Base-by-base conservation (phyloP, 2,888 invertebrate species). In the Drosophila tripunctata region DNA sequence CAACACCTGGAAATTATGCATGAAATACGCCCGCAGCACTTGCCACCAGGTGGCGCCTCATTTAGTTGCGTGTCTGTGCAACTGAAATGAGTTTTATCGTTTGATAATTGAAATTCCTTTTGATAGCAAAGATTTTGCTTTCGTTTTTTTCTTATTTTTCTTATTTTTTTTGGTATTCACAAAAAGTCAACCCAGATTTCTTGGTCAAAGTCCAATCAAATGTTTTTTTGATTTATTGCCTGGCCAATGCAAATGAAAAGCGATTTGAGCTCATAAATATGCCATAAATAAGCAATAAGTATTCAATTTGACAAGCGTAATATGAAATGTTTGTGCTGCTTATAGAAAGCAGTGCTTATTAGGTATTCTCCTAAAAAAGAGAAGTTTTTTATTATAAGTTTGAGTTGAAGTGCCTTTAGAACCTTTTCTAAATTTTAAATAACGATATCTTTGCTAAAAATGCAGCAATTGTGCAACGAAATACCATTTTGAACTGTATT, bases 81-180 rank as follows among this genome's bases (percentile, higher is more conserved):
- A 41, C 40, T 55, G 41, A 72, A 75, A 75, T 75, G 77, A 77
- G 73, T 56, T 73, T 68, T 56, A 27, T 58, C 21, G 50, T 47
- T 44, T 45, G 38, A 55, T 75, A 76, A 75, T 75, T 75, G 75
- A 75, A 75, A 75, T 75, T 72, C 60, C 77, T 74, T 60, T 70
- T 56, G 62, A 58, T 45, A 40, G 33, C 10, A 30, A 8, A 21
- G 51, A 33, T 54, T 54, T 27, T 27, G 8, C 56, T 33, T n/a
- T n/a, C n/a, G n/a, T n/a, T n/a, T n/a, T n/a, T n/a, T n/a, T n/a
- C n/a, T n/a, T n/a, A n/a, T n/a, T n/a, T n/a, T n/a, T n/a, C n/a
- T n/a, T n/a, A n/a, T n/a, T n/a, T n/a, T n/a, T n/a, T 35, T 38
- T 22, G 52, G n/a, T 24, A 17, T 12, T 8, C 1, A 0, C 2